Percentiles rank a stretch among this genome's conserved stretches.
phyloP scores from a whole-genome alignment of 2,113 vertebrate species.

The Hipposideros armiger region DNA sequence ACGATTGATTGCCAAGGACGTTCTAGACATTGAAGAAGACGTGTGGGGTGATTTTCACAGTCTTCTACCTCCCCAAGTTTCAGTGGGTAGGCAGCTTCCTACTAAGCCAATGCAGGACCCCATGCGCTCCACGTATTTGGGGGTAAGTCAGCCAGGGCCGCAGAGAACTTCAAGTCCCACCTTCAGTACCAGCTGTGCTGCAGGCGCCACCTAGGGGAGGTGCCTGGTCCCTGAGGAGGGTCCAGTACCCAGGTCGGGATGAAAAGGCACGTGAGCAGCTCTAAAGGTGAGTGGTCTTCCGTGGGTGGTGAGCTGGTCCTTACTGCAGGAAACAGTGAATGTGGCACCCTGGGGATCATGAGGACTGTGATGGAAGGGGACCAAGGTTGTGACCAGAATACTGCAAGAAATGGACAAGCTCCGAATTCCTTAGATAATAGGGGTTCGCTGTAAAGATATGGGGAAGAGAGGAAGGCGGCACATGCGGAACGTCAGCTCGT shows the following conservation, averaged over 20 bases:
- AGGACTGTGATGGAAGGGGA: background rate
- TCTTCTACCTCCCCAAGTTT: background rate
- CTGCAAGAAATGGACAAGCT: background rate
- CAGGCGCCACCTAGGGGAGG: too few relatives aligned
- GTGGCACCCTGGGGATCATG: too few relatives aligned
- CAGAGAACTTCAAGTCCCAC: too few relatives aligned
- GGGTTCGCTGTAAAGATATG: background rate
- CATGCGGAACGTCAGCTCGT: background rate
- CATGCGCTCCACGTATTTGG: background rate
- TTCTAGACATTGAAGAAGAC: background rate
- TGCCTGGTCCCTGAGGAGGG: background rate
- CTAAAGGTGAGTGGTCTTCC: background rate
- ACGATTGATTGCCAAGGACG: too few relatives aligned
- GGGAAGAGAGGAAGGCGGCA: background rate
- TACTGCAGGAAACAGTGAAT: background rate
- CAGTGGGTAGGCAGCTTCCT: background rate
- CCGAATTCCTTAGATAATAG: background rate
- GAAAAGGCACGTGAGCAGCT: background rate
- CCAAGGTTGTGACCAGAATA: too few relatives aligned
- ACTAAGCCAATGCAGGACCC: background rate
- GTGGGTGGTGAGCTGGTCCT: background rate
- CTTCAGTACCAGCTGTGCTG: background rate
- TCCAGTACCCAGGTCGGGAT: rapidly evolving
- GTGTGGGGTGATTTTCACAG: background rate
- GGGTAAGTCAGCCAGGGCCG: background rate